These are phyloP conservation scores for Dinocampus coccinellae DNA, from an alignment of 2,888 invertebrate species.

Conservation along the genomic window DNA sequence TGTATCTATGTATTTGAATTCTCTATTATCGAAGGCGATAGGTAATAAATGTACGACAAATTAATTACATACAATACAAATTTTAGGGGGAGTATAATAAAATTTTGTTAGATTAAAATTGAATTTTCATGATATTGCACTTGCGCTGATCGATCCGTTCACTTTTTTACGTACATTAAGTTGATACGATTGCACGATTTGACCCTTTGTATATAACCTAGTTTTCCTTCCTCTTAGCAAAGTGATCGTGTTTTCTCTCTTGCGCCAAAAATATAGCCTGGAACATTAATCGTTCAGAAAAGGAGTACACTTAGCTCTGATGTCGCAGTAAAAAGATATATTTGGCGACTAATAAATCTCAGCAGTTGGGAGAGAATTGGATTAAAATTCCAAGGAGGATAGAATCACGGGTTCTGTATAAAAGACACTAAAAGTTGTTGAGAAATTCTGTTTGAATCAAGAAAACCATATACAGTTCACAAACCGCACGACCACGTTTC, in stretches of 20 bases:
- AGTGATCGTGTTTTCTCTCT: background rate
- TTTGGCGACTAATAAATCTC: conserved; percentile 13
- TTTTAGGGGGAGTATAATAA: too few relatives aligned
- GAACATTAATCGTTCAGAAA: conserved; percentile 10
- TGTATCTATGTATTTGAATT: too few relatives aligned
- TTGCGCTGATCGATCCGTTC: background rate
- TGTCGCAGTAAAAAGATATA: conserved; percentile 1
- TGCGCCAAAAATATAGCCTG: background rate
- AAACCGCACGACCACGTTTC: background rate
- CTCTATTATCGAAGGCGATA: too few relatives aligned
- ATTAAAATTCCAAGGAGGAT: conserved; percentile 51
- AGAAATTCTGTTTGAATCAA: background rate
- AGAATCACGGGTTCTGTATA: conserved; percentile 35
- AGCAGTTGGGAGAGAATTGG: conserved; percentile 31
- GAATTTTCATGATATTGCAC: too few relatives aligned
- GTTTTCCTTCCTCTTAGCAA: background rate
- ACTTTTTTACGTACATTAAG: background rate
- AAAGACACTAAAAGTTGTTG: conserved; percentile 26
- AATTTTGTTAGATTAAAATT: too few relatives aligned
- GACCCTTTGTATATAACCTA: background rate
- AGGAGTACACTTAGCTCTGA: conserved; percentile 20
- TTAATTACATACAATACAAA: too few relatives aligned
- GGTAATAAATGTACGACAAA: background rate
- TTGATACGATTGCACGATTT: background rate
- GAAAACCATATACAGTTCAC: background rate